Conservation (phyloP, 2,113 vertebrate species). For the Vulpes lagopus region DNA sequence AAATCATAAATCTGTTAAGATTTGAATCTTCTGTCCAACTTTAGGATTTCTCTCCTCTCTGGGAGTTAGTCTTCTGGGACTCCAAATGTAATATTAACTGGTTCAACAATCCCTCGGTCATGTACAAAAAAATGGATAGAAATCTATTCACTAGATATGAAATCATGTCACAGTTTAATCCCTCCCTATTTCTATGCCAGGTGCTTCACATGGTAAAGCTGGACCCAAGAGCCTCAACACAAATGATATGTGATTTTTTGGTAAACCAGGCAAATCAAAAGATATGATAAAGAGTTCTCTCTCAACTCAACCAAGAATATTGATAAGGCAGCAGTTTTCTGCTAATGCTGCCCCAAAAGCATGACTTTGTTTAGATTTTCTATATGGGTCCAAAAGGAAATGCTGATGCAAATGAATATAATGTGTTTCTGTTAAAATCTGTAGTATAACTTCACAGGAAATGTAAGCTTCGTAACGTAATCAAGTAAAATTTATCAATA, state of each 20-base stretch:
- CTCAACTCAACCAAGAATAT: conserved; percentile 20
- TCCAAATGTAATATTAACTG: conserved; percentile 34
- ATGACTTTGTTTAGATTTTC: conserved; percentile 36
- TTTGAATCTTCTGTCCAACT: conserved; percentile 27
- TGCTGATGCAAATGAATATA: conserved; percentile 31
- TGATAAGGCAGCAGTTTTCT: conserved; percentile 18
- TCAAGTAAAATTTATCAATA: conserved; percentile 46
- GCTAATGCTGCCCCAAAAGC: not conserved
- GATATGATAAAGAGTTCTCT: conserved; percentile 44
- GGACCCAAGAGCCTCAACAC: not conserved
- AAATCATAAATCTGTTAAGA: conserved; percentile 44
- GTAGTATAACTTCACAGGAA: not conserved
- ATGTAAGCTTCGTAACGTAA: not conserved
- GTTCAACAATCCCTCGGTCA: conserved; percentile 35
- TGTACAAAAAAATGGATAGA: conserved; percentile 51
- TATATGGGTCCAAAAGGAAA: conserved; percentile 46
- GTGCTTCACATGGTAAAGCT: conserved; percentile 8
- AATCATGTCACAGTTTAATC: conserved; percentile 60
- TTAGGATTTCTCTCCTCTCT: not conserved
- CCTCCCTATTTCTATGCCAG: not conserved
- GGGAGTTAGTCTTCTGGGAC: conserved; percentile 33
- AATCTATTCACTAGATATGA: conserved; percentile 47
- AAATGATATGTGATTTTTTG: conserved; percentile 10
- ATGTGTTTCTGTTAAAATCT: conserved; percentile 26
- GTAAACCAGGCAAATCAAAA: conserved; percentile 43